Percentiles rank a stretch among this genome's conserved stretches.
These are phyloP conservation scores for Marisa cornuarietis DNA, from an alignment of 1,140 invertebrate species.

Conservation along the genomic window DNA sequence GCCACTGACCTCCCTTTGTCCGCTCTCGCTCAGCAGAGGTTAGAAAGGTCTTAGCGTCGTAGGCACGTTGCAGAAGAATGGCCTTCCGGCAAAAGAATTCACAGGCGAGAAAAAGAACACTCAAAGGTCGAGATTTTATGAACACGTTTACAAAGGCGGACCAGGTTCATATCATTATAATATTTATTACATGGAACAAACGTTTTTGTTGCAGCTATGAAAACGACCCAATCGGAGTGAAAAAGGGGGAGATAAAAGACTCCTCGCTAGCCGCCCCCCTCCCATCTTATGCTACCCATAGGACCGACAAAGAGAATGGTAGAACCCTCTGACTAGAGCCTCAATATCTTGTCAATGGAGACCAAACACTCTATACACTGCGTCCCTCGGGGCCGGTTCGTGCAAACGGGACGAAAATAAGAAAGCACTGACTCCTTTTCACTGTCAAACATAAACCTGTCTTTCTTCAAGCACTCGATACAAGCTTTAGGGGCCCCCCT, in stretches of 20 bases:
- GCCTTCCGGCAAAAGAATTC: neutral
- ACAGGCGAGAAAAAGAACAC: neutral
- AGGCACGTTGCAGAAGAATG: conserved; percentile 1
- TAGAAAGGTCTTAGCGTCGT: neutral
- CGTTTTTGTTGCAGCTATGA: conserved; percentile 8
- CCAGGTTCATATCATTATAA: conserved; percentile 11
- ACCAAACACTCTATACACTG: neutral
- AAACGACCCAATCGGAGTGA: conserved; percentile 2
- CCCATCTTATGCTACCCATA: neutral
- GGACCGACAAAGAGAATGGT: neutral
- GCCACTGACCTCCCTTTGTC: conserved; percentile 9
- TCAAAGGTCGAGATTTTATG: conserved; percentile 5
- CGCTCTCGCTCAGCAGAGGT: neutral
- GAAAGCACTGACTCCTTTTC: conserved; percentile 6
- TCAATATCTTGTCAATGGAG: conserved; percentile 5
- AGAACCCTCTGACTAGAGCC: neutral
- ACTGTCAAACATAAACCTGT: neutral
- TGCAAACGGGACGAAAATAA: neutral
- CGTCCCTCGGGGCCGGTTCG: neutral
- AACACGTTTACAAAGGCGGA: neutral
- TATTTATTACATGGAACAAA: conserved; percentile 12
- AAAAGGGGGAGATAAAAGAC: neutral
- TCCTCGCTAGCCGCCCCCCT: neutral
- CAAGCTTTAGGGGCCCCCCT: neutral
- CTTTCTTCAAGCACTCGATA: neutral